Evolutionary conservation across 2,113 vertebrate genomes (phyloP), one percentile per base, ranked within the genome.

Genomic region (Myotis yumanensis): DNA sequence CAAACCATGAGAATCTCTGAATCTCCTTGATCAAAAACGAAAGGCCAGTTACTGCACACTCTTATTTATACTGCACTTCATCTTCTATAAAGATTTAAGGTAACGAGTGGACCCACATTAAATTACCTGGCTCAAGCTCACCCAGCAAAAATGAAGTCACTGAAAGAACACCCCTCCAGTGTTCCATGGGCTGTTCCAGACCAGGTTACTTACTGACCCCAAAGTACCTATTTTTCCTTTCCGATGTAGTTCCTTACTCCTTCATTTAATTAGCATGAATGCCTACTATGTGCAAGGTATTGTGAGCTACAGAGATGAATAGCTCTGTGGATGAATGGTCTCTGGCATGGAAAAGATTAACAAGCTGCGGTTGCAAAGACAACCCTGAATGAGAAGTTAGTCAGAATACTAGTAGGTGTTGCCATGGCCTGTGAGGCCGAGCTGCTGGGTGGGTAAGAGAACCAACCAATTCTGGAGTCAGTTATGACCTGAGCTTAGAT

Each of bases 301-400:
- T 51, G 11, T 48, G 48, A 90, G 75, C 71, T 89, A 91, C 30
- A 86, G 72, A 95, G 51, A 95, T 37, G 3, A 80, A 72, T 0
- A 82, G 83, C 11, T 90, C 66, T 75, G 57, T 30, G 20, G 22
- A 75, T 16, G 5, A 43, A 91, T 4, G 8, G 62, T 46, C 15
- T 92, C 82, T 7, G 32, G 51, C 88, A 73, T 0, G 59, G 91
- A 79, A 93, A 84, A 95, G 79, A 43, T 46, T 37, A 80, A 30
- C 20, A 86, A 79, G 73, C 76, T 85, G 46, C 18, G 40, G 85
- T 37, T 57, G 37, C 10, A 87, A 91, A 90, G 72, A 76, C 66
- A 66, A 73, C 37, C 25, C 35, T 85, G 20, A 72, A 52, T 25
- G 54, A 94, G 72, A 93, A 90, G 37, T 48, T 7, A 68, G 83